Evolutionary conservation across 2,888 invertebrate species (phyloP), one percentile per base, ranked within the genome.

Genomic region (Galerucella calmariensis): DNA sequence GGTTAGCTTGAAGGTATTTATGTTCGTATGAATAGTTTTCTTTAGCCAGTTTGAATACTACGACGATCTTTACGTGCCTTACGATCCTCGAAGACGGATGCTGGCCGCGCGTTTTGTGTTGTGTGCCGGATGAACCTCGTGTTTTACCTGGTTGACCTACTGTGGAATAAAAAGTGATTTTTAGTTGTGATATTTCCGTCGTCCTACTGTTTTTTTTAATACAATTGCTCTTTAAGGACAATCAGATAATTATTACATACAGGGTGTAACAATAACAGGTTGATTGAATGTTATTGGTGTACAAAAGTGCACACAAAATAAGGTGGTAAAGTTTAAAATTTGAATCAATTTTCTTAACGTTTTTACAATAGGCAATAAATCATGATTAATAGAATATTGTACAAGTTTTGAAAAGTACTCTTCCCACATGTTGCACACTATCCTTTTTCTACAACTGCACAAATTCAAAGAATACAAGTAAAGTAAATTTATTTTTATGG

Each of bases 1-100:
- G 75, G 81, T 79, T 72, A 72, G 73, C 81, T 78, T 76, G 74
- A 76, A 80, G 81, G 81, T 83, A 83, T 83, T 83, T 83, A 81
- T 83, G 82, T 81, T 65, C 74, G 69, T 79, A 81, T 82, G 79
- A 77, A 79, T 76, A 79, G 79, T 79, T 79, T 72, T 75, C 67
- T 59, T 69, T 67, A 69, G 75, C 73, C 72, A 66, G 70, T 48
- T 51, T 59, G 14, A 44, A 65, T 65, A 65, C 63, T 20, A 20
- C 63, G 63, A 65, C 44, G 46, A 46, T 65, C 63, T 65, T 65
- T 65, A 65, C 63, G 46, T 65, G 44, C 63, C 20, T 20, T 46
- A 16, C 63, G 20, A 20, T 65, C 58, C 48, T 67, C 67, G 51
- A 61, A 66, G 59, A 58, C 73, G 69, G 59, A 53, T 48, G 61